Percentiles rank a stretch among this genome's conserved stretches.
These are phyloP conservation scores for Drosophila nigromelanica DNA, from an alignment of 1,140 invertebrate genomes.

Conservation along the genomic window DNA sequence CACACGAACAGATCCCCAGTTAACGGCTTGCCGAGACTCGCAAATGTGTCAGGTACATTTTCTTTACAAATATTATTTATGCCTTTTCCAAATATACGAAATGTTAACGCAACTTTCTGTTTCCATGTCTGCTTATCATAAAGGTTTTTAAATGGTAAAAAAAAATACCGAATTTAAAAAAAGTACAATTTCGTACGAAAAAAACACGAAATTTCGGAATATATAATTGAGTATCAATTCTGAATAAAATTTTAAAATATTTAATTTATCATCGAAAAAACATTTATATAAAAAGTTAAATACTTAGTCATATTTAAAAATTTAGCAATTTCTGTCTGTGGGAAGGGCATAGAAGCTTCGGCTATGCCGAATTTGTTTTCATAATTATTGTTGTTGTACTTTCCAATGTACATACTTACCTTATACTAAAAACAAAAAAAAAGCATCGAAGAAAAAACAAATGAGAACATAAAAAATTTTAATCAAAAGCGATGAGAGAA, in stretches of 20 bases:
- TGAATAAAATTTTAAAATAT: neutral
- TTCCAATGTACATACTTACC: conserved; percentile 19
- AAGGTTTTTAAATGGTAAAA: neutral
- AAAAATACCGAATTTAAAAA: neutral
- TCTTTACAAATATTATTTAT: conserved; percentile 19
- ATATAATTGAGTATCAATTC: too few species aligned
- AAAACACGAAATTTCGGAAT: too few species aligned
- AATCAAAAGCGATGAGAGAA: conserved; percentile 1
- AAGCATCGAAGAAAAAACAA: neutral
- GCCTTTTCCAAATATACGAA: conserved; percentile 15
- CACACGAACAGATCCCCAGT: conserved; percentile 22
- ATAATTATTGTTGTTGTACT: conserved; percentile 44
- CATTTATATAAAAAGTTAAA: neutral
- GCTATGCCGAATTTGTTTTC: conserved; percentile 28
- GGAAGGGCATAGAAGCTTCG: conserved; percentile 33
- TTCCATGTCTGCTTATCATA: neutral
- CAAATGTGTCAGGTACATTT: conserved; percentile 40
- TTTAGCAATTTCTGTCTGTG: conserved; percentile 4
- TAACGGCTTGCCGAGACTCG: conserved; percentile 24
- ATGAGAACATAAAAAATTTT: neutral
- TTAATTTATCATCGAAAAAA: neutral
- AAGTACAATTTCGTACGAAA: neutral
- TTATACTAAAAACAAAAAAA: conserved; percentile 2
- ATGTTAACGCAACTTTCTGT: neutral
- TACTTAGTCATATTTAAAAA: neutral